Base-by-base conservation (phyloP, 2,113 vertebrate species). In the Nymphicus hollandicus region DNA sequence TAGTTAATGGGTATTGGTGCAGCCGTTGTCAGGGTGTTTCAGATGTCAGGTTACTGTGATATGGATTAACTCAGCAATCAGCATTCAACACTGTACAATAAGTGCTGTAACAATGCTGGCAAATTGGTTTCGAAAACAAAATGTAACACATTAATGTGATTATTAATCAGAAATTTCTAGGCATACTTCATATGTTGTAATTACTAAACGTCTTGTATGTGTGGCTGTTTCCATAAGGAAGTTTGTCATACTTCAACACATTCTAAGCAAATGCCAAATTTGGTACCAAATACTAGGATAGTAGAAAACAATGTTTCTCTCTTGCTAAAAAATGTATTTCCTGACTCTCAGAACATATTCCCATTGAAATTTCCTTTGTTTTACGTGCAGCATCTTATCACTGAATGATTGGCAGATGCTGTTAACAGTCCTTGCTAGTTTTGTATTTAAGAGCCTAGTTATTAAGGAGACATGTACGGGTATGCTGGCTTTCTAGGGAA, bases 141-240 rank as follows among this genome's bases (percentile, higher is more conserved):
- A 85, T 28, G n/a, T 53, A 49, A 60, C 25, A 52, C 22, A 3
- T 13, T 89, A 81, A 76, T 91, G 35, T 76, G 31, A 77, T 93
- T 91, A 91, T 92, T 95, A 96, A 80, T 88, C 78, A 92, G 73
- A 71, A 88, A 74, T 94, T 84, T 88, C 64, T 83, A 78, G 49
- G 55, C 71, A 81, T 25, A 13, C 12, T 92, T 83, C 6, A 0
- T 1, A 0, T 85, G 20, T 53, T 71, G 6, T 63, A 77, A 73
- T 95, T 90, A 63, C 18, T 64, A 49, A 68, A 68, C 47, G 28
- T 73, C 78, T 83, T 64, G 39, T 71, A 41, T 49, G 25, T 76
- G 58, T 58, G 77, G 44, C 56, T 77, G 50, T 85, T 94, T 91
- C 81, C 28, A 20, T 61, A 70, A 91, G 63, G 61, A 37, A 46